Conservation (phyloP, 1,140 invertebrate genomes). For the Ostrea edulis region DNA sequence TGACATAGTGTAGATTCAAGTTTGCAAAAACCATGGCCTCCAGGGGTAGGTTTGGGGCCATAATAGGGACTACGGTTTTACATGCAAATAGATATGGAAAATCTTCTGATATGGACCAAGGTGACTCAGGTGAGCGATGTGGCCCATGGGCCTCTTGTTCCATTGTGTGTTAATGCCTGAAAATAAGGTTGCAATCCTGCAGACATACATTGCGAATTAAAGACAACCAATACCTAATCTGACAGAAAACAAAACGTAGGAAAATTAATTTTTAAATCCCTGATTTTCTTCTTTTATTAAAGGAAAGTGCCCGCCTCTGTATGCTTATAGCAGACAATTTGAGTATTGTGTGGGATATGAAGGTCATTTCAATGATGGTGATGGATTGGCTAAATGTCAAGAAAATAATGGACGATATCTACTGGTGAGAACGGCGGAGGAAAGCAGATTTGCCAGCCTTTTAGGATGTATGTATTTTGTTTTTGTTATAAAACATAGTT, state of each 20-base stretch:
- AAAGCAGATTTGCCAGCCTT: constrained; percentile 8
- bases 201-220: too few relatives aligned
- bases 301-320: not conserved
- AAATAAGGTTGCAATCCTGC: not conserved
- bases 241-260: not conserved
- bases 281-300: not conserved
- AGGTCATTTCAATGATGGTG: not conserved
- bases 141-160: too few relatives aligned
- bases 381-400: not conserved
- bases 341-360: not conserved
- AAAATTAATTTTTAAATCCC: not conserved
- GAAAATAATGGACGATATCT: not conserved
- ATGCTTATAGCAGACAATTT: not conserved
- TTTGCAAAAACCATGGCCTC: too few relatives aligned
- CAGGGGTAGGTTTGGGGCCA: too few relatives aligned
- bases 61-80: too few relatives aligned
- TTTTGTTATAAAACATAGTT: not conserved
- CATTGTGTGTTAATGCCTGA: too few relatives aligned
- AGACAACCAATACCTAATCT: too few relatives aligned
- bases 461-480: not conserved
- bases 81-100: too few relatives aligned
- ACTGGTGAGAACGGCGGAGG: not conserved
- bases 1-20: too few relatives aligned
- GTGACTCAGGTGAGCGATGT: too few relatives aligned
- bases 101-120: too few relatives aligned